Evolutionary conservation across 2,113 vertebrate species (phyloP).

Genomic region (Mus spicilegus): DNA sequence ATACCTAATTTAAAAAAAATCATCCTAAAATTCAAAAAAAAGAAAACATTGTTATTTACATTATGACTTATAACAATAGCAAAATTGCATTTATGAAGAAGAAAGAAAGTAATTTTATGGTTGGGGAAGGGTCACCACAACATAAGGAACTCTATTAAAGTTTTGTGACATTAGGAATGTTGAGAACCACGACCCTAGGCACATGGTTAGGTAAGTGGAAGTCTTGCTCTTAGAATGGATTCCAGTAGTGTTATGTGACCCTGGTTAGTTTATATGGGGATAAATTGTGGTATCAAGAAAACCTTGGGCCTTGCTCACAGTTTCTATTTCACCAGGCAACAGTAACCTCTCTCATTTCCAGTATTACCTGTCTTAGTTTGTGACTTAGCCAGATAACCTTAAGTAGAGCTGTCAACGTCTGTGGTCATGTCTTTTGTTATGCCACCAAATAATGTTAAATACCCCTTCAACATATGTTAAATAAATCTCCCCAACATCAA

Average conservation of each 20-base stretch:
- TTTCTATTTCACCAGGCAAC: neutral
- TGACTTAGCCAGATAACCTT: neutral
- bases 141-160: neutral
- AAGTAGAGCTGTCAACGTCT: neutral
- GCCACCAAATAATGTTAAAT: neutral
- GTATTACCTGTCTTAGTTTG: neutral
- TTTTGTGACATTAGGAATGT: fast-evolving
- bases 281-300: neutral
- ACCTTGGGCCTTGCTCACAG: neutral
- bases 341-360: neutral
- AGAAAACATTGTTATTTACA: neutral
- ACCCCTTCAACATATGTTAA: neutral
- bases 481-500: neutral
- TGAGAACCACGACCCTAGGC: neutral
- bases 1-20: no score
- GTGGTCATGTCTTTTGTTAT: neutral
- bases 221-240: neutral
- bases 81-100: neutral
- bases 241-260: neutral
- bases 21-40: neutral
- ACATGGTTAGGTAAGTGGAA: neutral
- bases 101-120: no score
- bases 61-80: neutral
- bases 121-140: no score
- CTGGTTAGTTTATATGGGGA: neutral